These are phyloP conservation scores for Acipenser transmontanus DNA, from an alignment of 2,797 vertebrate genomes.

Conservation along the genomic window DNA sequence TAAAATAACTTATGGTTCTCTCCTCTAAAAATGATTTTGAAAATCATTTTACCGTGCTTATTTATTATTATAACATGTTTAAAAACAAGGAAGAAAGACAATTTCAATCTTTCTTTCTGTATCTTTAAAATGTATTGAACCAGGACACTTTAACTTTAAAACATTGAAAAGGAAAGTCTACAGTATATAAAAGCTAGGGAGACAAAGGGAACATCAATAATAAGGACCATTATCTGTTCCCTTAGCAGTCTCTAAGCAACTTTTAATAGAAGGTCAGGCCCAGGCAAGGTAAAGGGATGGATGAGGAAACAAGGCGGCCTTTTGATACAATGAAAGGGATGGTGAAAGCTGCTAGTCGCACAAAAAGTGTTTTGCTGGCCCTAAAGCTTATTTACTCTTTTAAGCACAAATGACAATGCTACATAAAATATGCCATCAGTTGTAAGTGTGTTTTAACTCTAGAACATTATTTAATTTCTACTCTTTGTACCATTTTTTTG, in stretches of 20 bases:
- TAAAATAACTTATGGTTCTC: too few relatives aligned
- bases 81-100: too few relatives aligned
- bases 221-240: conserved; percentile 57
- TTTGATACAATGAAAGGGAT: conserved; percentile 56
- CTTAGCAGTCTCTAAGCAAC: conserved; percentile 92
- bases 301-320: conserved; percentile 58
- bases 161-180: conserved; percentile 42
- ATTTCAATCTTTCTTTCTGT: too few relatives aligned
- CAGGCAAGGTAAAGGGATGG: conserved; percentile 65
- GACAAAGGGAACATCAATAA: conserved; percentile 70
- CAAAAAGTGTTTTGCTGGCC: conserved; percentile 44
- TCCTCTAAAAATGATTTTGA: too few relatives aligned
- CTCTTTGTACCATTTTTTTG: conserved; percentile 25
- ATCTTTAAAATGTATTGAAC: too few relatives aligned
- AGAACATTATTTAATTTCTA: conserved; percentile 36
- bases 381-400: conserved; percentile 43
- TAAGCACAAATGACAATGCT: conserved; percentile 47
- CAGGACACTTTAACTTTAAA: too few relatives aligned
- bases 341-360: conserved; percentile 54
- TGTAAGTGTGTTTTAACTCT: conserved; percentile 43
- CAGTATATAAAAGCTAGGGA: conserved; percentile 47
- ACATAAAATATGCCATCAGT: conserved; percentile 43
- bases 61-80: too few relatives aligned
- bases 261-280: conserved; percentile 90
- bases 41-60: too few relatives aligned